A percentile compares a stretch with the other conserved stretches of the same genome.
Evolutionary conservation across 2,797 vertebrate species (phyloP).

Genomic region (Sebastes elongatus): DNA sequence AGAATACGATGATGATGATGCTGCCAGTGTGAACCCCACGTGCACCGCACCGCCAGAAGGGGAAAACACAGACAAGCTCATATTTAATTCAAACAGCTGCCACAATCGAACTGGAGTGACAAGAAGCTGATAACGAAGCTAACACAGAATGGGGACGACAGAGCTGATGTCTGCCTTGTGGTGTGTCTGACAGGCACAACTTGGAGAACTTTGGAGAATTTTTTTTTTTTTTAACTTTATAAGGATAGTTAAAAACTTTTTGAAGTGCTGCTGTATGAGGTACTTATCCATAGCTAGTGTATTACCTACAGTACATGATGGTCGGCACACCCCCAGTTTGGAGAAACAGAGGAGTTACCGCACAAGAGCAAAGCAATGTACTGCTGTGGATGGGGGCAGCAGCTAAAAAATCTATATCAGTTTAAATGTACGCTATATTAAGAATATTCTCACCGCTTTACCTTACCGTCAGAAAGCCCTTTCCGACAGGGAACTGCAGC

Average conservation of each 20-base stretch:
- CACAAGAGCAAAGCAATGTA: no score
- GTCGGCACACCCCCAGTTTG: no score
- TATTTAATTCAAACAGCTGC: conserved; percentile 72
- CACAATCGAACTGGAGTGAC: conserved; percentile 27
- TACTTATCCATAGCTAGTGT: no score
- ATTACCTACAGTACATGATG: no score
- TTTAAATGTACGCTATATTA: no score
- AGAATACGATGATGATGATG: not conserved
- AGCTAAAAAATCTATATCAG: no score
- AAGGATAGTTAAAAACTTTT: not conserved
- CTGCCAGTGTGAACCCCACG: conserved; percentile 6
- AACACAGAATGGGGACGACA: conserved; percentile 4
- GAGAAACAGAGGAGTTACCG: no score
- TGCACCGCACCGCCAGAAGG: conserved; percentile 39
- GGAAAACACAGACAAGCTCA: conserved; percentile 58
- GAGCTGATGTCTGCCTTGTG: not conserved
- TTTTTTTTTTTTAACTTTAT: not conserved
- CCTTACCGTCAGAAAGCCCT: no score
- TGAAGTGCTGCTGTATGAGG: no score
- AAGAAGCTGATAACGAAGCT: conserved; percentile 29
- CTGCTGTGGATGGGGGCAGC: no score
- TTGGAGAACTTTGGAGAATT: not conserved
- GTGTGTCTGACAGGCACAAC: not conserved
- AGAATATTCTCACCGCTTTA: no score
- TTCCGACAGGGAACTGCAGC: no score